Evolutionary conservation across 1,140 invertebrate species (phyloP).

Genomic region (Euborellia annulipes): DNA sequence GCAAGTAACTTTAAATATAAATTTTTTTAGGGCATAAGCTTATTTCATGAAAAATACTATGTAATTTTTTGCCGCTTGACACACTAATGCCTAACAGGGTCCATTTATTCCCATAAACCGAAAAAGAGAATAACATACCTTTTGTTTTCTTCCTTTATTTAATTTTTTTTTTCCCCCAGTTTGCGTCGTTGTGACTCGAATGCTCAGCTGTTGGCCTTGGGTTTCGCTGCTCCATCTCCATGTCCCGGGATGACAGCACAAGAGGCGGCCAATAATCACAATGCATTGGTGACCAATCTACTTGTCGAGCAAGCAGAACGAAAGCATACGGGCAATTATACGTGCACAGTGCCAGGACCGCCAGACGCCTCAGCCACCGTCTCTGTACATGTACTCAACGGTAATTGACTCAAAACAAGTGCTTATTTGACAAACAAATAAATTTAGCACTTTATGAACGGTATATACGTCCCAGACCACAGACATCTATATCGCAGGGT

Average conservation of each 20-base stretch:
- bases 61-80: no score
- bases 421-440: no score
- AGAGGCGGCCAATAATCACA: conserved; percentile 26
- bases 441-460: no score
- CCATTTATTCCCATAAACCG: no score
- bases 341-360: conserved; percentile 32
- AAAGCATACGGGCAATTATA: conserved; percentile 40
- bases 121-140: no score
- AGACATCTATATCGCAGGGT: no score
- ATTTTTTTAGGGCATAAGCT: no score
- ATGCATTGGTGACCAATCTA: conserved; percentile 36
- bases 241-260: conserved; percentile 36
- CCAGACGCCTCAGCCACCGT: conserved; percentile 28
- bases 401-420: conserved; percentile 21
- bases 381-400: conserved; percentile 34
- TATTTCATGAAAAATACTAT: no score
- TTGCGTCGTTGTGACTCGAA: conserved; percentile 1
- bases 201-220: not conserved
- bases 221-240: conserved; percentile 19
- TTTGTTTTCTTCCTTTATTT: no score
- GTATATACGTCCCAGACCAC: no score
- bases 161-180: not conserved
- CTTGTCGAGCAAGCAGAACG: conserved; percentile 35
- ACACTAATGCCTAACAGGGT: no score
- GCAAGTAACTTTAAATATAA: no score